Evolutionary conservation across 2,888 invertebrate species (phyloP), one percentile per base, ranked within the genome.

Genomic region (Halictus ligatus): DNA sequence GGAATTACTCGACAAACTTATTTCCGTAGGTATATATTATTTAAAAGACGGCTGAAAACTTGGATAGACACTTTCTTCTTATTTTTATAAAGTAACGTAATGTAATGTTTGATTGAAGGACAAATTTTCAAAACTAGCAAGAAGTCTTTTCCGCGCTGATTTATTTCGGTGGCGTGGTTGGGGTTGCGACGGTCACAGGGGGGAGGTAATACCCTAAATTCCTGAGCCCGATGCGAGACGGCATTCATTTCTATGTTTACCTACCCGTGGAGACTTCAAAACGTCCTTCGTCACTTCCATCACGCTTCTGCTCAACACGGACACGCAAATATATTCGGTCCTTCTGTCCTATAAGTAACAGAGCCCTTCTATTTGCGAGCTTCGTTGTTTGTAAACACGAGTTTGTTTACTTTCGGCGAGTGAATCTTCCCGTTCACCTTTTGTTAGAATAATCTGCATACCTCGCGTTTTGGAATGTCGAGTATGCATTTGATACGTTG

Each of bases 171-270:
- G 60, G 25, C 15, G 5, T 18, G 29, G 29, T 69, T 4, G 69
- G 12, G 40, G 40, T n/a, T 40, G 12, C n/a, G 40, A 40, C 21
- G 69, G 69, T 13, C 12, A 6, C 35, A 40, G 40, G 43, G 69
- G 35, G 40, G 69, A 40, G 69, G 40, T 35, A 69, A 21, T 69
- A 69, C 69, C 40, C 69, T 69, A 69, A 69, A 67, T 67, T 64
- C 60, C 29, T 15, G 67, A 35, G 29, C 7, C 7, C 3, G 67
- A 40, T 29, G 67, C 0, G 18, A 21, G 67, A 18, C 67, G 21
- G 35, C 67, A 67, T 35, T 67, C 67, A 10, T 67, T 35, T 35
- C 35, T 35, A 67, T 67, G 67, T 67, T 67, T 67, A 35, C 69
- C 35, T 69, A 21, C 21, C 40, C 21, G 35, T 40, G 43, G 69